These are phyloP conservation scores for Redunca redunca DNA, from an alignment of 2,113 vertebrate genomes.

Conservation along the genomic window DNA sequence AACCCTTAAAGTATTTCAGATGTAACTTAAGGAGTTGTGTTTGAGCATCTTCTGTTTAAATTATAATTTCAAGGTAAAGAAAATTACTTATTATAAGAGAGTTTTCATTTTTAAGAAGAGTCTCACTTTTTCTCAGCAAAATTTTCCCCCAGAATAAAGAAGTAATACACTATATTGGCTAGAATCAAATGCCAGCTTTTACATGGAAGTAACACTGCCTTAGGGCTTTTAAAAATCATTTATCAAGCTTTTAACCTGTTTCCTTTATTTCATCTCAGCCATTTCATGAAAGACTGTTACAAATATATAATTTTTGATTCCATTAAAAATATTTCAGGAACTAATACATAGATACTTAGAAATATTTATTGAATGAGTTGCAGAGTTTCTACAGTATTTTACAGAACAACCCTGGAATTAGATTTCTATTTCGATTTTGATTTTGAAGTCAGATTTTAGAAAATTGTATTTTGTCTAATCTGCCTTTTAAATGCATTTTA, in stretches of 20 bases:
- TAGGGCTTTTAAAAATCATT: conserved; percentile 18
- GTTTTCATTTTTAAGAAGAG: not conserved
- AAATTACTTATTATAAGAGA: not conserved
- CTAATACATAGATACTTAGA: not conserved
- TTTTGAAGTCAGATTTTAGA: not conserved
- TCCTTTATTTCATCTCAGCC: conserved; percentile 29
- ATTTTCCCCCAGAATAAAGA: not conserved
- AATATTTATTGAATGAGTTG: conserved; percentile 32
- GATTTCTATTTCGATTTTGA: not conserved
- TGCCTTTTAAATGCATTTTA: conserved; percentile 47
- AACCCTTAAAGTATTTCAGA: not conserved
- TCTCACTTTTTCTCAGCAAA: not conserved
- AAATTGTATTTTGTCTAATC: not conserved
- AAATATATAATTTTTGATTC: not conserved
- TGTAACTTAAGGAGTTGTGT: conserved; percentile 1
- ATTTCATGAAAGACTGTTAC: not conserved
- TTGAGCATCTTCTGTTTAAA: conserved; percentile 5
- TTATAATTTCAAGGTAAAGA: not conserved
- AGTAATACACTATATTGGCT: not conserved
- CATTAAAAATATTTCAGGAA: not conserved
- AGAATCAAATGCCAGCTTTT: conserved; percentile 18
- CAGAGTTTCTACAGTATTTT: conserved; percentile 25
- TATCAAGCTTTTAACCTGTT: conserved; percentile 14
- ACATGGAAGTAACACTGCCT: not conserved
- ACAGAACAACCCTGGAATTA: not conserved